phyloP scores from a whole-genome alignment of 2,797 vertebrate species.

The Astyanax mexicanus region DNA sequence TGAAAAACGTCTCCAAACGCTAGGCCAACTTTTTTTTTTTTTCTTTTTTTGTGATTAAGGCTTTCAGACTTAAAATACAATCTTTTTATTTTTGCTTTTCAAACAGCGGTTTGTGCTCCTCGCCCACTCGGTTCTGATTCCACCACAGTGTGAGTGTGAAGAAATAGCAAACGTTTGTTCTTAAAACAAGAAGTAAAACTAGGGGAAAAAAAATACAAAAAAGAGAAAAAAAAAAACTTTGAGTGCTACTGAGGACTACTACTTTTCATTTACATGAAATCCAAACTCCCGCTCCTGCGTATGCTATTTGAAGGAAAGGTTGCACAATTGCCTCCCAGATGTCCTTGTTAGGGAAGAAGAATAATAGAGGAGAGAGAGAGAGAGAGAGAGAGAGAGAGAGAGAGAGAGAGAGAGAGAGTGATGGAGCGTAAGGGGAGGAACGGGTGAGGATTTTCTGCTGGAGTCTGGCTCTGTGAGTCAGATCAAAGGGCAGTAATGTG shows the following conservation, averaged over 20 bases:
- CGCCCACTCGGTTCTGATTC: not conserved
- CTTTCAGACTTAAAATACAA: slow-evolving; percentile 24
- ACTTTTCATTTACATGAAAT: slow-evolving; percentile 66
- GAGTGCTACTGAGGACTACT: slow-evolving; percentile 48
- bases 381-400: slow-evolving; percentile 20
- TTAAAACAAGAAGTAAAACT: slow-evolving; percentile 13
- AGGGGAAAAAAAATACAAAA: not conserved
- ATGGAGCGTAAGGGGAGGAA: not conserved
- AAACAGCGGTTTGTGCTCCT: slow-evolving; percentile 14
- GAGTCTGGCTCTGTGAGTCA: slow-evolving; percentile 12
- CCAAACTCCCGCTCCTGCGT: slow-evolving; percentile 25
- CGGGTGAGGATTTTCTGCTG: slow-evolving; percentile 2
- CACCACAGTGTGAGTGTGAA: not conserved
- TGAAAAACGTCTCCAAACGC: slow-evolving; percentile 11
- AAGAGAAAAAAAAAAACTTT: not conserved
- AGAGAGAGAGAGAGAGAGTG: slow-evolving; percentile 21
- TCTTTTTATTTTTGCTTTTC: slow-evolving; percentile 8
- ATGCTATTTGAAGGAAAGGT: slow-evolving; percentile 59
- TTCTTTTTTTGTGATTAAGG: slow-evolving; percentile 9
- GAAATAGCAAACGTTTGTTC: slow-evolving; percentile 38
- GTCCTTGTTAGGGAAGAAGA: slow-evolving; percentile 73
- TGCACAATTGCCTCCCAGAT: slow-evolving; percentile 73
- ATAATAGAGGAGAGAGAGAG: slow-evolving; percentile 29
- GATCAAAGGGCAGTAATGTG: slow-evolving; percentile 43
- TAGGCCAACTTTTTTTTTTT: not conserved